Evolutionary conservation across 2,888 invertebrate genomes (phyloP), one percentile per base, ranked within the genome.

Genomic region (Coelinius sp.): DNA sequence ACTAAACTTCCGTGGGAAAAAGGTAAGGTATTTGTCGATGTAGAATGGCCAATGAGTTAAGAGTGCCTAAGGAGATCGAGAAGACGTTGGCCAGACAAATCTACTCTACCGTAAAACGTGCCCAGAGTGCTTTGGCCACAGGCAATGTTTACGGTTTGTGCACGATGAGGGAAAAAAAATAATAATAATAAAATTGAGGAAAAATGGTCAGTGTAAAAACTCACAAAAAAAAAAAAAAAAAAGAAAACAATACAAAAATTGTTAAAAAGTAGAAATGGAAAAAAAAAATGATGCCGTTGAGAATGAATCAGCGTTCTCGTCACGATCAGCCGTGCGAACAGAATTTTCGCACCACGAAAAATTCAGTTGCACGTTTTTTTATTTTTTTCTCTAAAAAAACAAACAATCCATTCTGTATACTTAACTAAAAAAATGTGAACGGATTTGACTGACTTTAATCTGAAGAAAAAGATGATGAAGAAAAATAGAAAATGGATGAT

Each of bases 221-320:
- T 12, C 10, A 35, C 14, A 25, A 59, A 59, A 35, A 35, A 6
- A 59, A 59, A n/a, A 53, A 10, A 35, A 35, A 27, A 59, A 35
- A 35, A 31, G 10, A 59, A 59, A 35, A 35, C 10, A 59, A 59
- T 27, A 53, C 25, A 35, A 35, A 27, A 59, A 35, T 59, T 20
- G 35, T 35, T 31, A 22, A 35, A 59, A 59, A 53, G 22, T 31
- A 12, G 31, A n/a, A 25, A 12, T 27, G 17, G 12, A 17, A 17
- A 14, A 59, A 59, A 35, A 17, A 59, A 8, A 56, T 17, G 10
- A 35, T 27, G 25, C 35, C 17, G 35, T 8, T 8, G 59, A 25
- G 53, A 53, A 53, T 59, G 59, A 59, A 59, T 59, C 59, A 59
- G 59, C 17, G 59, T 59, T 59, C 59, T 31, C 59, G 25, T 59